phyloP scores from a whole-genome alignment of 2,113 vertebrate genomes.

The Rynchops niger region DNA sequence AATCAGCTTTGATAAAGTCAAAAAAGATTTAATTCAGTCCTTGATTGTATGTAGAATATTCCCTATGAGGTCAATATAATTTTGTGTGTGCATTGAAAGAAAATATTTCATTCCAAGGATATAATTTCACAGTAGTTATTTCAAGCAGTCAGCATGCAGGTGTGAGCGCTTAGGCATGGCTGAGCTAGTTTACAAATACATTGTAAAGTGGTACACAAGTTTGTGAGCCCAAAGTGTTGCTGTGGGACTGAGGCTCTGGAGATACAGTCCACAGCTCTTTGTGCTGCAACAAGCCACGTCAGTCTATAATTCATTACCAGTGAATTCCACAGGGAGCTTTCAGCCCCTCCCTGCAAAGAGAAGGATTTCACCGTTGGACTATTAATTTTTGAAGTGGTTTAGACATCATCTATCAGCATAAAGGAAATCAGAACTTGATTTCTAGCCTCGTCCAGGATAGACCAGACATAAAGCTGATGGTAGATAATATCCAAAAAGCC shows the following conservation, averaged over 20 bases:
- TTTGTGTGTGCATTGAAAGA: neutral
- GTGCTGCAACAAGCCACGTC: neutral
- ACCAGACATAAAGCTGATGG: neutral
- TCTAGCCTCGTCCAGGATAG: neutral
- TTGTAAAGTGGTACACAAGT: neutral
- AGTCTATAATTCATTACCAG: neutral
- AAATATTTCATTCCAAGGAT: neutral
- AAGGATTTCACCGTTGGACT: neutral
- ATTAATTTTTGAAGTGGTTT: neutral
- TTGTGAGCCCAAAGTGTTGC: neutral
- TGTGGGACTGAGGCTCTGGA: neutral
- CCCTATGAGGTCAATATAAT: neutral
- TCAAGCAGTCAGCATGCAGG: neutral
- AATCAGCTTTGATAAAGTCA: neutral
- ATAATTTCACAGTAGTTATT: conserved; percentile 25
- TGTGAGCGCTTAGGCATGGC: neutral
- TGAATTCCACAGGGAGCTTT: neutral
- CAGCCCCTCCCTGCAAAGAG: neutral
- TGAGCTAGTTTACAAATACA: neutral
- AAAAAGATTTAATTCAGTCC: neutral
- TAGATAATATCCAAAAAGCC: neutral
- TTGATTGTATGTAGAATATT: neutral
- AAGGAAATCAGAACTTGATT: neutral
- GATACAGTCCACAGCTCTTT: neutral
- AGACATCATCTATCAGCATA: neutral